phyloP scores from a whole-genome alignment of 2,113 vertebrate species.

The Abramis brama region DNA sequence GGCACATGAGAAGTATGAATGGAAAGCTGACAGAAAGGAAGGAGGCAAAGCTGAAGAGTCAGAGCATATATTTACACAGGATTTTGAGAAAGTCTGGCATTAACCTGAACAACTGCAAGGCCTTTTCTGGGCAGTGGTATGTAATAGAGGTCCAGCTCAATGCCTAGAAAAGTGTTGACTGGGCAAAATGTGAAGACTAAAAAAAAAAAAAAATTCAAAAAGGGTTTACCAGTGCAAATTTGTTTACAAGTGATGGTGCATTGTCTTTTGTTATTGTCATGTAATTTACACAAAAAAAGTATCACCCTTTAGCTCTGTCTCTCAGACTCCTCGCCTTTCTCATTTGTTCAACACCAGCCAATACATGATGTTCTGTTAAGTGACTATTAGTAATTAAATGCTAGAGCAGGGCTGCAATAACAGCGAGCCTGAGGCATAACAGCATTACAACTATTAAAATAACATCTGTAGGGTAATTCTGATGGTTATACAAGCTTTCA shows the following conservation, averaged over 20 bases:
- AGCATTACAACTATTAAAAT: conserved; percentile 19
- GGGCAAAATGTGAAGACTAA: background rate
- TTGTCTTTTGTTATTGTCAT: background rate
- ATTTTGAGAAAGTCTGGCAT: background rate
- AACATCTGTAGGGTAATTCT: conserved; percentile 8
- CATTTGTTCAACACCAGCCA: conserved; percentile 6
- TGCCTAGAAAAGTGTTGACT: background rate
- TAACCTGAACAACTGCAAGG: background rate
- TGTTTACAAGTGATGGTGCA: background rate
- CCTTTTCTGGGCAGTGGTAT: background rate
- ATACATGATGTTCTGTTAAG: conserved; percentile 10
- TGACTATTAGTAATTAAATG: conserved; percentile 31
- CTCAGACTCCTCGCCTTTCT: background rate
- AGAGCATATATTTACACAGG: background rate
- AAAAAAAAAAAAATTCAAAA: background rate
- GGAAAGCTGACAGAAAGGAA: background rate
- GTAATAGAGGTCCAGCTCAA: background rate
- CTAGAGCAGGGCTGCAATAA: conserved; percentile 1
- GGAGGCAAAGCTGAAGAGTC: background rate
- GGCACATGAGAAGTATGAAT: background rate
- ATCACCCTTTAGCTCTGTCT: background rate
- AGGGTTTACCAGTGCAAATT: background rate
- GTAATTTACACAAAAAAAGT: background rate
- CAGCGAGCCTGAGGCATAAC: background rate
- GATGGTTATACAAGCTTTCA: conserved; percentile 17